phyloP scores from a whole-genome alignment of 2,797 vertebrate genomes.

The Chlorospingus flavigularis region DNA sequence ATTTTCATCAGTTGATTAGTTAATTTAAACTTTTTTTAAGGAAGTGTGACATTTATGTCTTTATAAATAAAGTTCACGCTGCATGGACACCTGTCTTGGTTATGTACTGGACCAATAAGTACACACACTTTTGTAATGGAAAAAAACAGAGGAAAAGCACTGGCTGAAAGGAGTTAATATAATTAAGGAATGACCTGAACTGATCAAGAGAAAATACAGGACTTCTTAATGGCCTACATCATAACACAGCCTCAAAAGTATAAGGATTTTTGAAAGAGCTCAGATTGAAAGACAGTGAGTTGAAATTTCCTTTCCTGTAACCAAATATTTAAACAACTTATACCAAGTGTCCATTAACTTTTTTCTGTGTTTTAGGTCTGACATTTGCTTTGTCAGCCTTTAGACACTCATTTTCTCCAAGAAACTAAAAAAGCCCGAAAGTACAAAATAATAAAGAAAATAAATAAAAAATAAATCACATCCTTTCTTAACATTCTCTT shows the following conservation, averaged over 20 bases:
- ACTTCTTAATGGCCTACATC: neutral
- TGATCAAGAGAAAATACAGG: neutral
- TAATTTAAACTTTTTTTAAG: slow-evolving; percentile 68
- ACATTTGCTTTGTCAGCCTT: neutral
- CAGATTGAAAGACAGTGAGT: neutral
- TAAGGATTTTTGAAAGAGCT: neutral
- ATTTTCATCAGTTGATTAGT: slow-evolving; percentile 2
- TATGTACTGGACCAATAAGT: neutral
- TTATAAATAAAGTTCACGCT: slow-evolving; percentile 66
- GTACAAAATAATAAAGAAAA: neutral
- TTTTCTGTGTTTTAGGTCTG: neutral
- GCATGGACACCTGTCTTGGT: neutral
- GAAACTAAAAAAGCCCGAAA: neutral
- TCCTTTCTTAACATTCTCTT: neutral
- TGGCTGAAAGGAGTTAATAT: neutral
- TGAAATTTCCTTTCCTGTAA: neutral
- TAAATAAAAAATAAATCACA: neutral
- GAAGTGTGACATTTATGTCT: slow-evolving; percentile 25
- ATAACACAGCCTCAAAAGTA: neutral
- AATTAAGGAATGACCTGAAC: neutral
- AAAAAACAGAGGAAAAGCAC: neutral
- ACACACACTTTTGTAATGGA: neutral
- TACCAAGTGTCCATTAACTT: neutral
- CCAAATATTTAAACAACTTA: neutral
- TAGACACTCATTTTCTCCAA: neutral